Base-by-base conservation (phyloP, 1,140 invertebrate genomes). In the Drosophila bocki region DNA sequence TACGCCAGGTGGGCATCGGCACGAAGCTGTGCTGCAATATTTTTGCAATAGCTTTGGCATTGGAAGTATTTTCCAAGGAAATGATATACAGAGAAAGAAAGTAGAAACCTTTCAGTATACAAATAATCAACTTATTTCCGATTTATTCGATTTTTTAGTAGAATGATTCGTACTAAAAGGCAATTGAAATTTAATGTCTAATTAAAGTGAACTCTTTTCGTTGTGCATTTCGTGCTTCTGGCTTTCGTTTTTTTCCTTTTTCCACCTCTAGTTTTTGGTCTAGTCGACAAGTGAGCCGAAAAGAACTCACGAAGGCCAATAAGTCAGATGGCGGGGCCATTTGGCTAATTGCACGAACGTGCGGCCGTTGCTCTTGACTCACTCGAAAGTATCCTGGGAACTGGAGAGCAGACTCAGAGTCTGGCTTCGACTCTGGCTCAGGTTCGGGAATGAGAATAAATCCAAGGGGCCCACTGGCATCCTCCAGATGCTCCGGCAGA, bases 311-410 rank as follows among this genome's bases (percentile, higher is more conserved):
- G 26, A 61, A 64, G 59, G 45, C 44, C 76, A 64, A 69, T 59
- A 80, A 81, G 68, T 75, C 77, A 78, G 64, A 59, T 64, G 63
- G 64, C 56, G 62, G 48, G 58, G 75, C 83, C 79, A 87, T 87
- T 87, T 87, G 83, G 83, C 83, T 87, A 87, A 87, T 87, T 87
- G 80, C 83, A 76, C 51, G 67, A 62, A 80, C 83, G 80, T 87
- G 83, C 71, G 75, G 75, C 48, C 75, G 45, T 78, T 78, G 65
- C 65, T 78, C 75, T 78, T 79, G 75, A 72, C 47, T 63, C 45
- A 19, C 39, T 35, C 13, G 35, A 50, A 51, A 42, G 68, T 72
- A 33, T 60, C 68, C 68, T 42, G 53, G 51, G 53, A 71, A 15
- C n/a, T 12, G 12, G 11, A 29, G 19, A n/a, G 39, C 45, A 53